Conservation (phyloP, 2,888 invertebrate genomes). For the Apamea sordens region DNA sequence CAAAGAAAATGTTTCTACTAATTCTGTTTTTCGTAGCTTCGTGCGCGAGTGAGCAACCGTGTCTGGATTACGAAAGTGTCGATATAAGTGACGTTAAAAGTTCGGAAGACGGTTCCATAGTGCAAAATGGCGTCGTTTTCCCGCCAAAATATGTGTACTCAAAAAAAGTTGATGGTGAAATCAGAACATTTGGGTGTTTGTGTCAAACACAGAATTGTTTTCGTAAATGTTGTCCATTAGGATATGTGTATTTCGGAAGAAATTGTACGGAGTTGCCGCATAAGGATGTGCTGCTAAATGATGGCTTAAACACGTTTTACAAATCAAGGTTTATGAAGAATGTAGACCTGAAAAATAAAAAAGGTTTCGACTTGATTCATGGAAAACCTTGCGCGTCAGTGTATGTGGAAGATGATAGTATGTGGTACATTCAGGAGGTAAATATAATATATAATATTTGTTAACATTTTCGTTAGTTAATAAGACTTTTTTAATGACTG, state of each 20-base stretch:
- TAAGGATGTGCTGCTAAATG: conserved; percentile 69
- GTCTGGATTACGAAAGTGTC: conserved; percentile 74
- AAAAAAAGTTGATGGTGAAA: conserved; percentile 73
- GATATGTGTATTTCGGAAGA: conserved; percentile 62
- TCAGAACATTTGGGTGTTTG: conserved; percentile 78
- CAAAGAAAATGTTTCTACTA: conserved; percentile 62
- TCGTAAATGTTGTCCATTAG: conserved; percentile 82
- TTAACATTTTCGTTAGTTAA: not conserved
- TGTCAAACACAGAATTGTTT: conserved; percentile 79
- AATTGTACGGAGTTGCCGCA: conserved; percentile 69
- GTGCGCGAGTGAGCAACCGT: conserved; percentile 66
- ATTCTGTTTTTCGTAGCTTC: conserved; percentile 63
- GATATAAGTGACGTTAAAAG: conserved; percentile 72
- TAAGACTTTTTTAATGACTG: not conserved
- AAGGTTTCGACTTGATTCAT: conserved; percentile 69
- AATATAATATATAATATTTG: conserved; percentile 30
- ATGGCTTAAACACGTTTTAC: conserved; percentile 73
- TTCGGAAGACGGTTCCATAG: conserved; percentile 67
- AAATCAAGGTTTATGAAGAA: conserved; percentile 65
- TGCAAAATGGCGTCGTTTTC: conserved; percentile 73
- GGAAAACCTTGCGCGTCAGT: conserved; percentile 71
- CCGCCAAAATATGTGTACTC: conserved; percentile 74
- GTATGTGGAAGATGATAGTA: conserved; percentile 70
- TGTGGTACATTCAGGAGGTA: conserved; percentile 82
- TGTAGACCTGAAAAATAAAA: conserved; percentile 66